Base-by-base conservation (phyloP, 2,888 invertebrate species). In the Torymus aiolomorphi region DNA sequence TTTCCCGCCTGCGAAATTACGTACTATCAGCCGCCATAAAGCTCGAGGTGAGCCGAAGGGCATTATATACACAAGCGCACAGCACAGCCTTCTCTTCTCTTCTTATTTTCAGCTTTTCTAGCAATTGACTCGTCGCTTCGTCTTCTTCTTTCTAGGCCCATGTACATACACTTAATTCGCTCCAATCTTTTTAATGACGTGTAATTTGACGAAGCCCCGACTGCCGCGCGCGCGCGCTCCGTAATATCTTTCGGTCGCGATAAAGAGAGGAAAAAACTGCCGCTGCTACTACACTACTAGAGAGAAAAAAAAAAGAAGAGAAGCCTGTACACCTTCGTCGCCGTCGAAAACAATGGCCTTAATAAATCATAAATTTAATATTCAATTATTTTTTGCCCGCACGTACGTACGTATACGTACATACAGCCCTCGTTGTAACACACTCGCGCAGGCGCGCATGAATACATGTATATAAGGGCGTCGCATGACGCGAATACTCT, bases 101-200 rank as follows among this genome's bases (percentile, higher is more conserved):
- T 76, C 71, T 80, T 75, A 76, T 80, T 76, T 80, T 76, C 67
- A 76, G 57, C 61, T 78, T 75, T 81, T 78, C 75, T 78, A 75
- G 80, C 76, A 76, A 77, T 80, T 80, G 77, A 31, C 80, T 67
- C 71, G 66, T 18, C 12, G 59, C 51, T 42, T 42, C 42, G 5
- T 42, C 42, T 42, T 42, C 70, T 75, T 65, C 71, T 77, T 67
- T 71, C 74, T 77, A 74, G 76, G 65, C 80, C 65, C 80, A 61
- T 67, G 77, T 80, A 80, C 74, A 80, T 69, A 73, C 79, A 63
- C 76, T 81, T 81, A 81, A 81, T 81, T 81, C 61, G 74, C 80
- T 77, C 70, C 80, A 80, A 80, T 80, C 80, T 80, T 82, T 82
- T 79, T 81, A 81, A 81, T 79, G 81, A 81, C 73, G 78, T 79